Evolutionary conservation across 1,140 invertebrate genomes (phyloP).

Genomic region (Brachystomella parvula): DNA sequence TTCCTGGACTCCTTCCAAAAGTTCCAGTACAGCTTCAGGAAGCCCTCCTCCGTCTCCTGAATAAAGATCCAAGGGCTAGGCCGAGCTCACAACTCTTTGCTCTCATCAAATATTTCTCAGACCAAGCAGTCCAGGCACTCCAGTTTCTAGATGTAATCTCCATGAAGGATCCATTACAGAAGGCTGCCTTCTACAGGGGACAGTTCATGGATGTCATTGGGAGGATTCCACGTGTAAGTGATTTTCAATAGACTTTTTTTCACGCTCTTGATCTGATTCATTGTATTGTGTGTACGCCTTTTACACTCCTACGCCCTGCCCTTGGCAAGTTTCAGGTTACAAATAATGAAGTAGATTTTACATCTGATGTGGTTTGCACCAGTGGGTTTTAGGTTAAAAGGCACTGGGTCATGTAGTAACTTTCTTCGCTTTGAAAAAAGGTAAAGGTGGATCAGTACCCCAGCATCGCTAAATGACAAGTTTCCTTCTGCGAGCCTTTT

Average conservation of each 20-base stretch:
- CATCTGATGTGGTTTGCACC: too few relatives aligned
- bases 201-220: slow-evolving; percentile 77
- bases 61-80: slow-evolving; percentile 25
- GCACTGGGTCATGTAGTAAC: too few relatives aligned
- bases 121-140: slow-evolving; percentile 30
- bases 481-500: too few relatives aligned
- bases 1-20: slow-evolving; percentile 19
- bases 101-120: slow-evolving; percentile 37
- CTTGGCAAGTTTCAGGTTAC: too few relatives aligned
- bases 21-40: slow-evolving; percentile 33
- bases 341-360: too few relatives aligned
- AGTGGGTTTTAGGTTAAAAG: too few relatives aligned
- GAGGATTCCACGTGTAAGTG: slow-evolving; percentile 75
- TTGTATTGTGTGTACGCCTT: too few relatives aligned
- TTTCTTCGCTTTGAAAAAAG: too few relatives aligned
- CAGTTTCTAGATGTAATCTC: slow-evolving; percentile 78
- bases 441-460: too few relatives aligned
- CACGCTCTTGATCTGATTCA: too few relatives aligned
- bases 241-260: neutral
- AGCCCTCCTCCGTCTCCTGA: slow-evolving; percentile 28
- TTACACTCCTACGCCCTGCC: too few relatives aligned
- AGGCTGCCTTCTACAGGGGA: slow-evolving; percentile 78
- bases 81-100: slow-evolving; percentile 34
- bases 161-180: slow-evolving; percentile 81
- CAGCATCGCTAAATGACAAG: too few relatives aligned